Conservation (phyloP, 2,888 invertebrate genomes). For the Epistrophe grossulariae region DNA sequence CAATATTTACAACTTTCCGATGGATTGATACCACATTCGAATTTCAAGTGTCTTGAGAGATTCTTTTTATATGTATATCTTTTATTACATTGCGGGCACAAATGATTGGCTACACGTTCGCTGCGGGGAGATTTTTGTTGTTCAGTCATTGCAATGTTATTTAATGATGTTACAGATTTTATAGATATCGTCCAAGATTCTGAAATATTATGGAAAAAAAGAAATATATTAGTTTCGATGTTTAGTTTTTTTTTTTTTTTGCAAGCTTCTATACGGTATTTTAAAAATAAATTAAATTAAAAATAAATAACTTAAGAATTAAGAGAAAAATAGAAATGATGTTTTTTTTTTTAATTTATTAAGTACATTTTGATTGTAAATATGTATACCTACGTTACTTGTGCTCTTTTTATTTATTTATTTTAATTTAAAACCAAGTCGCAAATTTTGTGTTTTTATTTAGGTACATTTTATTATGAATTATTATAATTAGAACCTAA, state of each 20-base stretch:
- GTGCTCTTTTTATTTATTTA: constrained; percentile 65
- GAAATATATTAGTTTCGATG: constrained; percentile 56
- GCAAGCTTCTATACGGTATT: background rate
- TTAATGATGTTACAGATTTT: constrained; percentile 83
- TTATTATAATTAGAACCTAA: background rate
- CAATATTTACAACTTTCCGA: constrained; percentile 86
- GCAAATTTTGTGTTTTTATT: background rate
- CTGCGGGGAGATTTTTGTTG: constrained; percentile 65
- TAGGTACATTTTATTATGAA: background rate
- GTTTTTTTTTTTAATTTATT: background rate
- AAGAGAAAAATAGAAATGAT: background rate
- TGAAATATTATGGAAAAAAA: constrained; percentile 77
- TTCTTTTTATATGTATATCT: constrained; percentile 86
- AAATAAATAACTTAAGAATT: constrained; percentile 41
- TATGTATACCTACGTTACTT: constrained; percentile 51
- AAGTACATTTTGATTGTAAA: background rate
- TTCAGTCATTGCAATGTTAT: constrained; percentile 79
- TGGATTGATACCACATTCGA: constrained; percentile 86
- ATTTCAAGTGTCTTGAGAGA: constrained; percentile 85
- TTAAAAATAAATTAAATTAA: background rate
- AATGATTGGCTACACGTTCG: constrained; percentile 77
- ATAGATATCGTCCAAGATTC: constrained; percentile 81
- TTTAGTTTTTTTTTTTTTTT: background rate
- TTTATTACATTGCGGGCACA: constrained; percentile 86
- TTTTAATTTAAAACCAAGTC: background rate